Evolutionary conservation across 2,113 vertebrate genomes (phyloP).

Genomic region (Sprattus sprattus): DNA sequence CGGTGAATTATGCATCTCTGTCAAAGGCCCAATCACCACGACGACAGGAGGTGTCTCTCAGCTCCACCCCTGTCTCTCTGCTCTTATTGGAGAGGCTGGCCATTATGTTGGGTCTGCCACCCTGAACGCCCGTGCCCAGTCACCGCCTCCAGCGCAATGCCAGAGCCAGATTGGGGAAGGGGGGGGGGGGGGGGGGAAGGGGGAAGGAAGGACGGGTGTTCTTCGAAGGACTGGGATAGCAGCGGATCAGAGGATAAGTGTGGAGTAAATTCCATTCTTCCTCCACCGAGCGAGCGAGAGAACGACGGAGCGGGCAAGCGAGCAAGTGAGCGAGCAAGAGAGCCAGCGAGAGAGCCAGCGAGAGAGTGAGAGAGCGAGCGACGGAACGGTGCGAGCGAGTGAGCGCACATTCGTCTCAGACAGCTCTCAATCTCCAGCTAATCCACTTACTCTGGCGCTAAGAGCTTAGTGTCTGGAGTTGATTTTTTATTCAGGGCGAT

Average conservation of each 20-base stretch:
- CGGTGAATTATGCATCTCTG: no score
- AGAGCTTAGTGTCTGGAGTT: conserved; percentile 32
- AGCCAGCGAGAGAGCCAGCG: neutral
- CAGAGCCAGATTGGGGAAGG: no score
- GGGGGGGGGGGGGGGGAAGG: no score
- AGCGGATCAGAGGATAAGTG: neutral
- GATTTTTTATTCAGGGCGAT: neutral
- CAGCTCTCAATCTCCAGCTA: conserved; percentile 25
- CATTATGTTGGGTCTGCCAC: no score
- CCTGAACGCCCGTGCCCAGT: no score
- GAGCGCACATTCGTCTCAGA: neutral
- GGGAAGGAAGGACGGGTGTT: no score
- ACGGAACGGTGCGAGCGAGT: neutral
- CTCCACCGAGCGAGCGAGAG: neutral
- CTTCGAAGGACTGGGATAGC: no score
- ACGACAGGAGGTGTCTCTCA: no score
- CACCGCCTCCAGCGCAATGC: no score
- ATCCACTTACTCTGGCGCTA: conserved; percentile 33
- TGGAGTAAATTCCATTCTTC: neutral
- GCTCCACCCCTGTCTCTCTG: no score
- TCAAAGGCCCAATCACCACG: no score
- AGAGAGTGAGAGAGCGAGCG: neutral
- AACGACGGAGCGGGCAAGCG: neutral
- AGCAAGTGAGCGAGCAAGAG: neutral
- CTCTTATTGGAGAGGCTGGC: no score